phyloP scores from a whole-genome alignment of 2,797 vertebrate species.

The Hapalemur alaotrensis region DNA sequence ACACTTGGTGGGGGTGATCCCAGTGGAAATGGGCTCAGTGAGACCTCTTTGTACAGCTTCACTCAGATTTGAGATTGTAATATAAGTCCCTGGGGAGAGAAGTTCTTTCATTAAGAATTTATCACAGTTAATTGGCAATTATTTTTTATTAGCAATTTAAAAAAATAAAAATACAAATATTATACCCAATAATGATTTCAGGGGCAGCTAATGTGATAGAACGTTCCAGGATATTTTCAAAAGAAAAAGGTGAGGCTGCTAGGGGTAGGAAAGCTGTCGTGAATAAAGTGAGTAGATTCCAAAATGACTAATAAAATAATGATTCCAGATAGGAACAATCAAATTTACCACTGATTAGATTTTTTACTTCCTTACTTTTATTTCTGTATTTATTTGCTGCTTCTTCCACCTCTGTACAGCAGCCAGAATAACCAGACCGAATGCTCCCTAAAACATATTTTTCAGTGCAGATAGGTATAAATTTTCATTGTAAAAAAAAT shows the following conservation, averaged over 20 bases:
- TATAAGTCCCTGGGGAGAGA: neutral
- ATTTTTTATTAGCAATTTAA: conserved; percentile 54
- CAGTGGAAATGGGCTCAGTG: neutral
- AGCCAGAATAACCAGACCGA: neutral
- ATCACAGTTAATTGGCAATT: conserved; percentile 52
- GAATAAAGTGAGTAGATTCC: neutral
- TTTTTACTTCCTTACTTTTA: neutral
- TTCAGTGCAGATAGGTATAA: neutral
- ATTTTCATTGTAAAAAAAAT: conserved; percentile 39
- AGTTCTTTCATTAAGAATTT: conserved; percentile 48
- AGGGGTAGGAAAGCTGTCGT: neutral
- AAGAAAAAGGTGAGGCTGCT: neutral
- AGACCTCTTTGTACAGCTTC: neutral
- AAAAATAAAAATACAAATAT: conserved; percentile 50
- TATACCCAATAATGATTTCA: conserved; percentile 45
- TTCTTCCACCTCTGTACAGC: neutral
- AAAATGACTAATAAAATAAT: conserved; percentile 22
- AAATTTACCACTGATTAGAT: neutral
- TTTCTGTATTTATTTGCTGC: conserved; percentile 24
- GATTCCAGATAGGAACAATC: conserved; percentile 2
- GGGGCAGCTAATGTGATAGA: conserved; percentile 12
- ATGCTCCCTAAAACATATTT: neutral
- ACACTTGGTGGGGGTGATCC: neutral
- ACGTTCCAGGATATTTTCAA: conserved; percentile 37
- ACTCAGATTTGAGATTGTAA: neutral